These are phyloP conservation scores for Beaufortia kweichowensis DNA, from an alignment of 2,113 vertebrate genomes.

Conservation along the genomic window DNA sequence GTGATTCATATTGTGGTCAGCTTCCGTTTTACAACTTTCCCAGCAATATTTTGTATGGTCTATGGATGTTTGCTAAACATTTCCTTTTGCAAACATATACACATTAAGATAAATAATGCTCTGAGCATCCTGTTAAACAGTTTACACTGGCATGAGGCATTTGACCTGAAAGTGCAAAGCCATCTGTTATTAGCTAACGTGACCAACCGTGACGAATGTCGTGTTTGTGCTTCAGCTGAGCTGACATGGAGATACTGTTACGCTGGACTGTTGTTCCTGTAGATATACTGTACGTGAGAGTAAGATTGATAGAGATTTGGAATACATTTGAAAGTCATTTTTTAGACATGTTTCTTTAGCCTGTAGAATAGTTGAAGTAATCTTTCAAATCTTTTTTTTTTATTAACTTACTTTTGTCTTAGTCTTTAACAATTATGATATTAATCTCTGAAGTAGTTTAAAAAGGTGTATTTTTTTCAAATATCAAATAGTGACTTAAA, in stretches of 20 bases:
- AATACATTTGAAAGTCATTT: no score
- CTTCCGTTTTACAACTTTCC: constrained; percentile 19
- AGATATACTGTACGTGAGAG: neutral
- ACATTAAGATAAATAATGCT: neutral
- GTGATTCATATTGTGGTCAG: neutral
- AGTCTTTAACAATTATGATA: no score
- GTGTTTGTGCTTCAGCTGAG: neutral
- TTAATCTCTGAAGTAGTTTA: no score
- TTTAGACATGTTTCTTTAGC: no score
- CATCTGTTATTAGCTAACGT: constrained; percentile 9
- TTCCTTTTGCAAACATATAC: neutral
- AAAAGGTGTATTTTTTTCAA: no score
- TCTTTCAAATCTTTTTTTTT: no score
- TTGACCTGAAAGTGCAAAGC: neutral
- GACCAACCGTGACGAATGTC: neutral
- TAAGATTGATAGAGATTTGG: no score
- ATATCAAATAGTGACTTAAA: no score
- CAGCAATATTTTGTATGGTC: neutral
- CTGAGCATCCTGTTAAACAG: constrained; percentile 3
- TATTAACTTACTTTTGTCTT: no score
- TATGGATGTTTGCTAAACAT: neutral
- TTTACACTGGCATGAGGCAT: constrained; percentile 27
- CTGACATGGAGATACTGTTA: neutral
- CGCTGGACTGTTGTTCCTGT: neutral
- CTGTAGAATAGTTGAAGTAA: no score